A percentile compares a stretch with the other conserved stretches of the same genome.
These are phyloP conservation scores for Rhinolophus ferrumequinum DNA, from an alignment of 2,113 vertebrate species.

Conservation along the genomic window DNA sequence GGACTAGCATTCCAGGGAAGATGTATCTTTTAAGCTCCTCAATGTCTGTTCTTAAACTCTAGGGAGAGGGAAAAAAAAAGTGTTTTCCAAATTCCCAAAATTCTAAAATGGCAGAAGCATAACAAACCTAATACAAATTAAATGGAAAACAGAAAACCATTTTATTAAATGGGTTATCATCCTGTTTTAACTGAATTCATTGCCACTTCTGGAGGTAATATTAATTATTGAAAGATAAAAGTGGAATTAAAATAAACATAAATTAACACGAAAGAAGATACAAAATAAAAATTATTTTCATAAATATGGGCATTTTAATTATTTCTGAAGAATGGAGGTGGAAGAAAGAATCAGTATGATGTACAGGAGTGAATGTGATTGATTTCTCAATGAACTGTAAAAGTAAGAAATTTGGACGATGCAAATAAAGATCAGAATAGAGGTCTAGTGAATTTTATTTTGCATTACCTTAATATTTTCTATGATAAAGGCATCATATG, in stretches of 20 bases:
- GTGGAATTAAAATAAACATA: background rate
- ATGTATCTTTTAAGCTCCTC: background rate
- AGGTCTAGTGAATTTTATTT: conserved; percentile 8
- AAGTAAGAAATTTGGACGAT: background rate
- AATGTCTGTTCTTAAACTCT: background rate
- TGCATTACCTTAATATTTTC: background rate
- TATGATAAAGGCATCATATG: background rate
- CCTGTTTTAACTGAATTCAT: background rate
- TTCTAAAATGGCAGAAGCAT: background rate
- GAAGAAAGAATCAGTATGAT: background rate
- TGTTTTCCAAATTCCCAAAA: background rate
- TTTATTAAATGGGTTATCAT: background rate
- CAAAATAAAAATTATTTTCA: background rate
- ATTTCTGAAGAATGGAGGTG: background rate
- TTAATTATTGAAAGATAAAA: background rate
- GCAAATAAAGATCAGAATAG: background rate
- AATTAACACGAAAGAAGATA: background rate
- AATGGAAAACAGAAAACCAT: background rate
- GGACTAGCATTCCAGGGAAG: background rate
- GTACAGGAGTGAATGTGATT: background rate
- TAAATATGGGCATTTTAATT: background rate
- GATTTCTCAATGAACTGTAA: background rate
- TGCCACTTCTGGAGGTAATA: background rate
- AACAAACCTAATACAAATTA: background rate
- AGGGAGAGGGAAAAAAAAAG: background rate